Conservation (phyloP, 1,140 invertebrate genomes). For the Zaprionus taronus region DNA sequence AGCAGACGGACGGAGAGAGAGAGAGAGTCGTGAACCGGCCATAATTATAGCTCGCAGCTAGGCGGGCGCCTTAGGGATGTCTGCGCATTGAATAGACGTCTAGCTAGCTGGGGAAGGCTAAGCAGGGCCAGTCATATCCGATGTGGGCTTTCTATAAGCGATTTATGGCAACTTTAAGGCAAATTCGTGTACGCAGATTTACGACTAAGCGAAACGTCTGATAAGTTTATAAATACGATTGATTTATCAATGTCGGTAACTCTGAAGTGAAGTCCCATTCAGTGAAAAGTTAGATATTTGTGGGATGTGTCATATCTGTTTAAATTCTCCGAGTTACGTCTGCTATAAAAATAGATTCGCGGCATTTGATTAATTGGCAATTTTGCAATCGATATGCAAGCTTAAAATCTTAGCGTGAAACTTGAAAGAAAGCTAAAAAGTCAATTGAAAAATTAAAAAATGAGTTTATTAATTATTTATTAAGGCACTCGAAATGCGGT, state of each 20-base stretch:
- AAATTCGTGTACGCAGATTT: constrained; percentile 59
- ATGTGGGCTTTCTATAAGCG: constrained; percentile 26
- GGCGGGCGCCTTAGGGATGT: not conserved
- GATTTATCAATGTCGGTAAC: constrained; percentile 53
- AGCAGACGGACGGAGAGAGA: not conserved
- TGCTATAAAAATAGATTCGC: not conserved
- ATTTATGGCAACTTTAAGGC: constrained; percentile 67
- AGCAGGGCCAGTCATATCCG: constrained; percentile 49
- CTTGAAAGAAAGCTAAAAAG: not conserved
- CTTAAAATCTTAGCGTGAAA: not conserved
- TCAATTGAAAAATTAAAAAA: constrained; percentile 1
- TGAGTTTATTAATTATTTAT: constrained; percentile 16
- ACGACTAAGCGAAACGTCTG: constrained; percentile 41
- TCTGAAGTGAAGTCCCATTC: not conserved
- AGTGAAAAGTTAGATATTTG: not conserved
- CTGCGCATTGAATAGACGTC: constrained; percentile 17
- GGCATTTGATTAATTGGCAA: not conserved
- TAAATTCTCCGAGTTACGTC: not conserved
- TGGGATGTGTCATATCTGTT: not conserved
- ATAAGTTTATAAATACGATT: constrained; percentile 38
- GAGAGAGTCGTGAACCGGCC: not conserved
- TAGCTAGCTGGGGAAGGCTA: not conserved
- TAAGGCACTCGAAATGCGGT: constrained; percentile 14
- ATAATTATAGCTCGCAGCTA: constrained; percentile 36
- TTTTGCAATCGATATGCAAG: not conserved